These are phyloP conservation scores for Abscondita cerata DNA, from an alignment of 2,888 invertebrate species.

Conservation along the genomic window DNA sequence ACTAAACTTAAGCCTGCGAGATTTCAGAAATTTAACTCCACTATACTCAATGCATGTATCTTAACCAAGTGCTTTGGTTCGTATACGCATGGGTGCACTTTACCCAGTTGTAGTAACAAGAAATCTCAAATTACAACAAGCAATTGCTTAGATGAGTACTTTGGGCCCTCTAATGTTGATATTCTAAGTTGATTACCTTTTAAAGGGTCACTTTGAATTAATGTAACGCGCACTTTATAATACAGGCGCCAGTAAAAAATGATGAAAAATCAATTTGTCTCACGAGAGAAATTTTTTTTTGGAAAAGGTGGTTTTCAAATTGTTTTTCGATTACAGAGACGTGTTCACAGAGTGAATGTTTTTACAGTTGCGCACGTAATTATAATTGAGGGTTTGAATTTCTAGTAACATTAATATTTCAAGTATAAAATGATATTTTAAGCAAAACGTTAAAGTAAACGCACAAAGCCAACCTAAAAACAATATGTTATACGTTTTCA, in stretches of 20 bases:
- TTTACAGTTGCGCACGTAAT: background rate
- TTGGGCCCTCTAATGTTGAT: slow-evolving; percentile 25
- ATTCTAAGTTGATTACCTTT: slow-evolving; percentile 22
- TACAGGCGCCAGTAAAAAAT: too few relatives aligned
- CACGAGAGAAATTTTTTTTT: too few relatives aligned
- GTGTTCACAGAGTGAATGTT: too few relatives aligned
- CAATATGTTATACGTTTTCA: slow-evolving; percentile 28
- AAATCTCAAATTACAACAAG: slow-evolving; percentile 34
- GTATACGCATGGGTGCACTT: slow-evolving; percentile 28
- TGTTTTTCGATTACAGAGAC: too few relatives aligned
- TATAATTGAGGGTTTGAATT: background rate
- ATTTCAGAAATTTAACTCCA: slow-evolving; percentile 12
- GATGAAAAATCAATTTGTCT: too few relatives aligned
- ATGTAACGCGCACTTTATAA: slow-evolving; percentile 22
- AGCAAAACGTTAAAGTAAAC: slow-evolving; percentile 17
- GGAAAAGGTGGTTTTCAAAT: too few relatives aligned
- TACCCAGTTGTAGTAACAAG: slow-evolving; percentile 28
- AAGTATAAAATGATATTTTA: slow-evolving; percentile 15
- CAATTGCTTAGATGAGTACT: slow-evolving; percentile 28
- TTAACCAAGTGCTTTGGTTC: slow-evolving; percentile 24
- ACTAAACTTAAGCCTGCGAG: slow-evolving; percentile 23
- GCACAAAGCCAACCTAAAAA: slow-evolving; percentile 27
- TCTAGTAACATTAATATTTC: background rate
- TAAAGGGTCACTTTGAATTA: slow-evolving; percentile 30
- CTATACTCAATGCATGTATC: slow-evolving; percentile 20